phyloP scores from a whole-genome alignment of 2,113 vertebrate species.

The cat (Felis catus) region F.catus_Fca126_mat1.0 CM031416.1:124230501-124231000 shows the following conservation, averaged over 20 bases:
- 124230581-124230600: constrained; percentile 10
- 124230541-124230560: background rate
- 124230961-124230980: background rate
- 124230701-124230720: too few relatives aligned
- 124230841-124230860: background rate
- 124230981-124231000: constrained; percentile 54
- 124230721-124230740: background rate
- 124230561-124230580: background rate
- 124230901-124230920: background rate
- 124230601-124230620: constrained; percentile 46
- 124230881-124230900: background rate
- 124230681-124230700: background rate
- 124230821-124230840: background rate
- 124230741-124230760: background rate
- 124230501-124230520: background rate
- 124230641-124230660: constrained; percentile 19
- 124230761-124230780: background rate
- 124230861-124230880: background rate
- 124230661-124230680: constrained; percentile 47
- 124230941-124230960: background rate
- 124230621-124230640: constrained; percentile 33
- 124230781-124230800: background rate
- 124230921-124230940: background rate
- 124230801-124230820: background rate
- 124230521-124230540: background rate